Evolutionary conservation across 2,113 vertebrate species (phyloP).

Genomic region (Oncorhynchus masou): DNA sequence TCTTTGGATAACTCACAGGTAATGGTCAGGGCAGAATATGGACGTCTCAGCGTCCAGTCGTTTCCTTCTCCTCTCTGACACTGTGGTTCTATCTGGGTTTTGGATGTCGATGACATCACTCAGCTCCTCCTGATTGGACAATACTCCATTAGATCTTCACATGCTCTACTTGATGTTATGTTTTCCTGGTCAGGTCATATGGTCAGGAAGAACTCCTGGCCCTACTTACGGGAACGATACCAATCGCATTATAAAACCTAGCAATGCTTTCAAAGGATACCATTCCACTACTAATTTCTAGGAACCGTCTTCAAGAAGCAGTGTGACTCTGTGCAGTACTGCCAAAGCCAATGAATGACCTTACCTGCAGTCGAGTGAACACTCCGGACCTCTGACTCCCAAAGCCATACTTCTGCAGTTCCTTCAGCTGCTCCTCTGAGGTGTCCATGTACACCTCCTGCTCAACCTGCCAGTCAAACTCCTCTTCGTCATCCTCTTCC

Average conservation of each 20-base stretch:
- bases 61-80: slow-evolving; percentile 72
- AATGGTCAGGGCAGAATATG: slow-evolving; percentile 92
- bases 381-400: slow-evolving; percentile 86
- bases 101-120: slow-evolving; percentile 85
- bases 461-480: slow-evolving; percentile 92
- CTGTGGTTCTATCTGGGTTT: slow-evolving; percentile 83
- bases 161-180: neutral
- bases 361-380: slow-evolving; percentile 87
- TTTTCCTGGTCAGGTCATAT: neutral
- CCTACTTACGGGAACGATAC: neutral
- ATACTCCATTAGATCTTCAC: neutral
- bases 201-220: neutral
- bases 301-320: too few relatives aligned
- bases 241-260: neutral
- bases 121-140: slow-evolving; percentile 83
- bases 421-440: slow-evolving; percentile 56
- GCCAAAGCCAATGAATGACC: neutral
- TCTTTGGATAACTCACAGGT: slow-evolving; percentile 81
- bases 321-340: too few relatives aligned
- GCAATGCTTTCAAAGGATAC: neutral
- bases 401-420: slow-evolving; percentile 83
- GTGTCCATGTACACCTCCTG: slow-evolving; percentile 80
- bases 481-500: slow-evolving; percentile 81
- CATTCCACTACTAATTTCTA: too few relatives aligned
- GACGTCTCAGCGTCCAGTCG: slow-evolving; percentile 80